A percentile compares a stretch with the other conserved stretches of the same genome.
These are phyloP conservation scores for Folsomia candida DNA, from an alignment of 2,888 invertebrate genomes.

Conservation along the genomic window DNA sequence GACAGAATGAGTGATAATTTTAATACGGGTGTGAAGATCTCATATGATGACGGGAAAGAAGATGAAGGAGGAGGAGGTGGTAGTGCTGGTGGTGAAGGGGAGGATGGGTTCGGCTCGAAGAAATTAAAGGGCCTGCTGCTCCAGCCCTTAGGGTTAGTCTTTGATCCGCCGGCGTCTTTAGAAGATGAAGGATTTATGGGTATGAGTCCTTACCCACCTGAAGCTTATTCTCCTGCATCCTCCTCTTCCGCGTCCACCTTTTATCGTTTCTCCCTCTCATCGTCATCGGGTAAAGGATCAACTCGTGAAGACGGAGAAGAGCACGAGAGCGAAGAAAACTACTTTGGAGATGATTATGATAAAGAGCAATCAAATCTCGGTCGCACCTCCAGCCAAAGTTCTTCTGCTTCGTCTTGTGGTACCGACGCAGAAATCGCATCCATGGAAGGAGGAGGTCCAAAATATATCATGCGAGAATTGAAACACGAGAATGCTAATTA, in stretches of 20 bases:
- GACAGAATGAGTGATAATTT: slow-evolving; percentile 18
- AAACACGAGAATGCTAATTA: slow-evolving; percentile 23
- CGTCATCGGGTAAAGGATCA: slow-evolving; percentile 15
- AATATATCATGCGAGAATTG: slow-evolving; percentile 4
- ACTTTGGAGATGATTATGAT: slow-evolving; percentile 29
- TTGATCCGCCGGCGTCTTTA: slow-evolving; percentile 40
- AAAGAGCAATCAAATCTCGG: slow-evolving; percentile 20
- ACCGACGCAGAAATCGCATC: not conserved
- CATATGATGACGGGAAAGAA: slow-evolving; percentile 18
- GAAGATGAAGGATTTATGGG: slow-evolving; percentile 42
- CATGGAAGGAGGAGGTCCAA: not conserved
- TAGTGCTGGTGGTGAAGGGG: slow-evolving; percentile 21
- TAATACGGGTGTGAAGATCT: slow-evolving; percentile 19
- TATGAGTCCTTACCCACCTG: slow-evolving; percentile 37
- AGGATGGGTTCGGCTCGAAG: slow-evolving; percentile 29
- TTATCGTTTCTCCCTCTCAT: slow-evolving; percentile 19
- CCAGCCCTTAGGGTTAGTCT: slow-evolving; percentile 37
- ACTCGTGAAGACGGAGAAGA: not conserved
- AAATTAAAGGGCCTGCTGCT: slow-evolving; percentile 45
- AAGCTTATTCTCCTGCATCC: slow-evolving; percentile 30
- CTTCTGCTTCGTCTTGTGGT: not conserved
- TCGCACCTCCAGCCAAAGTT: slow-evolving; percentile 11
- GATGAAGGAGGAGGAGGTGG: slow-evolving; percentile 20
- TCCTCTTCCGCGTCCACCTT: slow-evolving; percentile 27
- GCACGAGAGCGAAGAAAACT: slow-evolving; percentile 17